phyloP scores from a whole-genome alignment of 2,113 vertebrate species.

The Ellobius talpinus region DNA sequence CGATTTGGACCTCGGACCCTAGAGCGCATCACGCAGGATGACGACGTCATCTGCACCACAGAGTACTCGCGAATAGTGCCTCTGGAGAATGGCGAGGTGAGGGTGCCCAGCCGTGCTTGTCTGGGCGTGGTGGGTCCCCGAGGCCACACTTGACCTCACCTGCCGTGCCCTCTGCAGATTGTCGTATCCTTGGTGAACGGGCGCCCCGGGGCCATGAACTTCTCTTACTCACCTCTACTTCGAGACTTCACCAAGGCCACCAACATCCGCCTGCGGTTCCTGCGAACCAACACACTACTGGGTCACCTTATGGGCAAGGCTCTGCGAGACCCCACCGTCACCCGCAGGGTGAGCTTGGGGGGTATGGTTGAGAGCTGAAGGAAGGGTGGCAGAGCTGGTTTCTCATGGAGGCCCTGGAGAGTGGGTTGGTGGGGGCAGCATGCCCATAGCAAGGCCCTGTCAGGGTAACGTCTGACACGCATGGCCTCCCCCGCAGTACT shows the following conservation, averaged over 20 bases:
- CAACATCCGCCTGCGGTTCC: conserved; percentile 95
- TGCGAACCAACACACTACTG: conserved; percentile 97
- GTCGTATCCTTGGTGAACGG: conserved; percentile 98
- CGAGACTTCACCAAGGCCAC: conserved; percentile 98
- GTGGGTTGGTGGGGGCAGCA: fast-evolving
- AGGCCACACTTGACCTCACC: neutral
- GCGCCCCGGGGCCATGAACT: conserved; percentile 97
- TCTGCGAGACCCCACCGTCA: conserved; percentile 97
- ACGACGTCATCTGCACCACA: conserved; percentile 93
- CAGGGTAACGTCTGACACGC: neutral
- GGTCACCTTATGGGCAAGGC: conserved; percentile 99
- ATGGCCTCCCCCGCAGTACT: conserved; percentile 89
- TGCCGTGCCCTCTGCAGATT: conserved; percentile 83
- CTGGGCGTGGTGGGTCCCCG: fast-evolving
- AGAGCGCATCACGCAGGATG: conserved; percentile 91
- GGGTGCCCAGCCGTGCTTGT: neutral
- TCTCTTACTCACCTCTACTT: conserved; percentile 96
- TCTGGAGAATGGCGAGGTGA: conserved; percentile 97
- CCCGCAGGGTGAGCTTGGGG: conserved; percentile 91
- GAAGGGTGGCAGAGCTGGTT: fast-evolving
- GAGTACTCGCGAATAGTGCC: conserved; percentile 97
- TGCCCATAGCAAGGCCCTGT: neutral
- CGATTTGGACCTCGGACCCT: conserved; percentile 93
- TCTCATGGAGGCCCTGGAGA: neutral
- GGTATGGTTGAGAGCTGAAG: fast-evolving